These are phyloP conservation scores for Drosophila tristis DNA, from an alignment of 1,140 invertebrate genomes.

Conservation along the genomic window DNA sequence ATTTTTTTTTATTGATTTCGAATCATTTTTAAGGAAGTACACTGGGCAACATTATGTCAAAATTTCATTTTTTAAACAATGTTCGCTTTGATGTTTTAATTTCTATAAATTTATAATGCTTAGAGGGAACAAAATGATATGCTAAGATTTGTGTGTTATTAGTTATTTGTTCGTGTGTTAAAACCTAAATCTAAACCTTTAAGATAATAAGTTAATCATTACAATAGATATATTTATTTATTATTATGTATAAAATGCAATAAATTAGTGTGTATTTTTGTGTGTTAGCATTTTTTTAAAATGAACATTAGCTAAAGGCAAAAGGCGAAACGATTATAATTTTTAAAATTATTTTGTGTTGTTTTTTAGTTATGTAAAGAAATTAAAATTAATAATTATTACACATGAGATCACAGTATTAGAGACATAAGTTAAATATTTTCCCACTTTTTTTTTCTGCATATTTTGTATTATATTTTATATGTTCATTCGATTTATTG, in stretches of 20 bases:
- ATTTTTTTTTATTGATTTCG: slow-evolving; percentile 57
- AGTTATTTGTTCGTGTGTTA: slow-evolving; percentile 49
- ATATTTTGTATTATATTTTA: background rate
- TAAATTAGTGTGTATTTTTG: slow-evolving; percentile 66
- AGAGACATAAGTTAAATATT: slow-evolving; percentile 84
- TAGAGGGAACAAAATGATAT: slow-evolving; percentile 67
- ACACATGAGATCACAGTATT: slow-evolving; percentile 84
- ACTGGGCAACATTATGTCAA: slow-evolving; percentile 49
- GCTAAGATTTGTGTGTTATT: slow-evolving; percentile 59
- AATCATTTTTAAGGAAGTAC: slow-evolving; percentile 79
- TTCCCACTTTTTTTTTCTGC: slow-evolving; percentile 53
- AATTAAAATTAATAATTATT: slow-evolving; percentile 84
- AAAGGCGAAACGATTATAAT: slow-evolving; percentile 64
- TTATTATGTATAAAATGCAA: slow-evolving; percentile 73
- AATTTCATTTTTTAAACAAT: slow-evolving; percentile 22
- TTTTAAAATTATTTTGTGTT: slow-evolving; percentile 67
- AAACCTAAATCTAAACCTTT: slow-evolving; percentile 71
- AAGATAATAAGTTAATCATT: slow-evolving; percentile 76
- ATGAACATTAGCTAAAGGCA: slow-evolving; percentile 74
- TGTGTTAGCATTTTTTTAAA: slow-evolving; percentile 49
- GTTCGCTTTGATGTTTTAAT: slow-evolving; percentile 51
- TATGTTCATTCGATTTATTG: background rate
- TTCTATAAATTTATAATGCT: slow-evolving; percentile 59
- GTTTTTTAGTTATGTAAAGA: slow-evolving; percentile 64
- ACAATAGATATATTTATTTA: slow-evolving; percentile 26